A percentile compares a stretch with the other conserved stretches of the same genome.
phyloP scores from a whole-genome alignment of 2,113 vertebrate species.

The Carassius gibelio region DNA sequence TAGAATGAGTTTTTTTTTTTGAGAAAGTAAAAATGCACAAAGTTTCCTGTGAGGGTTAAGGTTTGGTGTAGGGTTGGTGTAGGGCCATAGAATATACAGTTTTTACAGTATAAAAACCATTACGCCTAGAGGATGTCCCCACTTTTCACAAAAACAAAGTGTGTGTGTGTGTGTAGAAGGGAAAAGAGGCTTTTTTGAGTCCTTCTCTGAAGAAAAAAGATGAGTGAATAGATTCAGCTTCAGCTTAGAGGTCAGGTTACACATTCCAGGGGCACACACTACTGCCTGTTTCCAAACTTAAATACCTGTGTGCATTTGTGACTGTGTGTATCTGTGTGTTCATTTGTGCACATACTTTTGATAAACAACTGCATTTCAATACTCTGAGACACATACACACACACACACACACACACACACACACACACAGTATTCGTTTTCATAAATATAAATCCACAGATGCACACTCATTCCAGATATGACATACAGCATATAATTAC shows the following conservation, averaged over 20 bases:
- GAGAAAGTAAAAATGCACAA: too few species aligned
- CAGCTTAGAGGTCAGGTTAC: constrained; percentile 74
- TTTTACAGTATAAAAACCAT: too few species aligned
- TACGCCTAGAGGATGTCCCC: too few species aligned
- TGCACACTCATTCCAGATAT: constrained; percentile 10
- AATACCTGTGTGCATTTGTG: constrained; percentile 69
- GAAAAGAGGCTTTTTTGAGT: constrained; percentile 41
- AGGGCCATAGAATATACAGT: too few species aligned
- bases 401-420: neutral
- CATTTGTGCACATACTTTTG: neutral
- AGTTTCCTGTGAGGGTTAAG: too few species aligned
- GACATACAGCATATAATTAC: constrained; percentile 34
- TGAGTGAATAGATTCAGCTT: constrained; percentile 73
- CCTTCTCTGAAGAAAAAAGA: constrained; percentile 67
- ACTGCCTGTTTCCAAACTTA: constrained; percentile 72
- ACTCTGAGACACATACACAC: neutral
- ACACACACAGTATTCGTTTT: constrained; percentile 13
- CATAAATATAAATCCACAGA: constrained; percentile 29
- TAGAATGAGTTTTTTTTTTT: too few species aligned
- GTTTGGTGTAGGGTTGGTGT: too few species aligned
- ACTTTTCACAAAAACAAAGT: too few species aligned
- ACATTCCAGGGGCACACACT: constrained; percentile 77
- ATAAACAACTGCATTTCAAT: neutral
- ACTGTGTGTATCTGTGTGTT: neutral
- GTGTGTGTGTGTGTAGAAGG: neutral